phyloP scores from a whole-genome alignment of 1,140 invertebrate genomes.

The Dendrolimus punctatus region DNA sequence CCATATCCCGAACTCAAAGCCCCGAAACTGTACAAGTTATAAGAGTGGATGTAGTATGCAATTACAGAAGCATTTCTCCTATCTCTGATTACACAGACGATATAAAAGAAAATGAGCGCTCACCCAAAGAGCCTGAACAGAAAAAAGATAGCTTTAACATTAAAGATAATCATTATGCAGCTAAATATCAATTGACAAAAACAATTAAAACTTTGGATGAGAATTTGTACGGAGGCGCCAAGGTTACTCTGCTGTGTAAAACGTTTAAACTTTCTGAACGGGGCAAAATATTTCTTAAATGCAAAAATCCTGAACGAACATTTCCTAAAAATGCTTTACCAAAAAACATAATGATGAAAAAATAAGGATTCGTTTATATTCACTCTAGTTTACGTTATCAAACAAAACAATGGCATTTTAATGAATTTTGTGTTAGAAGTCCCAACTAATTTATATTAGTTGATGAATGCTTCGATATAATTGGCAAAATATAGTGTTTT shows the following conservation, averaged over 20 bases:
- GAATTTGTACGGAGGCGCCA: slow-evolving; percentile 39
- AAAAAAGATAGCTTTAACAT: slow-evolving; percentile 23
- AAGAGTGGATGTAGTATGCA: slow-evolving; percentile 62
- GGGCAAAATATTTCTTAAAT: slow-evolving; percentile 10
- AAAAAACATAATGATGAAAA: too few species aligned
- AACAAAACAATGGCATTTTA: too few species aligned
- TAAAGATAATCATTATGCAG: slow-evolving; percentile 31
- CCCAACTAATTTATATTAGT: too few species aligned
- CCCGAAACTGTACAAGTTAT: slow-evolving; percentile 67
- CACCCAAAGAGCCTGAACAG: slow-evolving; percentile 11
- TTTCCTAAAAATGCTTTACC: too few species aligned
- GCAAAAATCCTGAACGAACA: background rate
- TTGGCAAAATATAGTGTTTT: slow-evolving; percentile 14
- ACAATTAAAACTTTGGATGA: slow-evolving; percentile 51
- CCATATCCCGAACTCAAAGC: slow-evolving; percentile 56
- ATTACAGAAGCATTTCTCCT: slow-evolving; percentile 35
- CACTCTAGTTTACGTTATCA: too few species aligned
- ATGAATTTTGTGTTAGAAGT: too few species aligned
- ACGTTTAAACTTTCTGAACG: slow-evolving; percentile 48
- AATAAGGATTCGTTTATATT: too few species aligned
- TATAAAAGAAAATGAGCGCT: slow-evolving; percentile 18
- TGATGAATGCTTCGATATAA: background rate
- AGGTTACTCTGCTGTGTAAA: slow-evolving; percentile 63
- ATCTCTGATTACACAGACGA: slow-evolving; percentile 37
- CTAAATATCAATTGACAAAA: slow-evolving; percentile 55